Base-by-base conservation (phyloP, 2,888 invertebrate genomes). In the Cenopis cana region DNA sequence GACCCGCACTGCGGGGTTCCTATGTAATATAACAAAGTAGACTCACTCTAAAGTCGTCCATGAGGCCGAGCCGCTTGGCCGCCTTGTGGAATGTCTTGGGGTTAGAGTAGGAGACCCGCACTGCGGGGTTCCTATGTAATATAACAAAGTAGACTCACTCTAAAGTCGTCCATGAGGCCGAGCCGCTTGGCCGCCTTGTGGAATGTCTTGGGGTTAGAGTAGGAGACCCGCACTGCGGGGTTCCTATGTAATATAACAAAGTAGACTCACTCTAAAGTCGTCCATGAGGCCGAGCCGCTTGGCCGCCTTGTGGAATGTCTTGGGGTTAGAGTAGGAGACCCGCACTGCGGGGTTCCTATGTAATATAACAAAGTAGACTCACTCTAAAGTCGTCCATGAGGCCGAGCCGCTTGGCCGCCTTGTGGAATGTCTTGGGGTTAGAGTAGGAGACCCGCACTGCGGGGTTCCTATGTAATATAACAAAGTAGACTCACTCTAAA, bases 311-410 rank as follows among this genome's bases (percentile, higher is more conserved):
- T 38, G 38, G 38, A 38, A 38, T 3, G 11, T 38, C 38, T 38
- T 38, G 38, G 38, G 38, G 38, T 11, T 12, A 11, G 38, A 38
- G 38, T 38, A 38, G 12, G 14, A 33, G 14, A 14, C 20, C 11
- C 38, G 20, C 14, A 60, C 9, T 60, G 20, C 14, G 38, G 24
- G 24, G 4, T 9, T 17, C 29, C 5, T 5, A 5, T 5, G 2
- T 29, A 2, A n/a, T n/a, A n/a, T 5, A 29, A 4, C 29, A 5
- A 4, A 29, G 2, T 4, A 6, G 38, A 76, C 93, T 92, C 87
- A 98, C 98, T 94, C 97, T 96, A 79, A 99, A 98, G 88, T 99
- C 99, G 80, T 98, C 98, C 99, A 99, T n/a, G n/a, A n/a, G n/a
- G n/a, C n/a, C n/a, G n/a, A n/a, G n/a, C n/a, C n/a, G n/a, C n/a